Percentiles rank a stretch among this genome's conserved stretches.
Evolutionary conservation across 2,888 invertebrate genomes (phyloP).

Genomic region (Suillia variegata): DNA sequence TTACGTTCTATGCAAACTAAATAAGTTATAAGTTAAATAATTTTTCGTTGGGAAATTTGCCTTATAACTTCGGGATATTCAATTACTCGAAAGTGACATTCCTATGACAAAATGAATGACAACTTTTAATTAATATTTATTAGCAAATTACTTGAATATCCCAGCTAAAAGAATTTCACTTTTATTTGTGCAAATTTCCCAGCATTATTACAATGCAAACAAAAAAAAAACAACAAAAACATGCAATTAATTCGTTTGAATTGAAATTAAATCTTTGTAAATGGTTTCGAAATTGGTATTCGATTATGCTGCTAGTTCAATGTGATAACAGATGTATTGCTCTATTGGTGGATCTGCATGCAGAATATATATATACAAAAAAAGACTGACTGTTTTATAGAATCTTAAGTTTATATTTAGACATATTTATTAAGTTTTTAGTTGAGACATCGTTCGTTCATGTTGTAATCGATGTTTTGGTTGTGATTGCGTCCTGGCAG

Average conservation of each 20-base stretch:
- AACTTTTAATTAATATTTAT: too few relatives aligned
- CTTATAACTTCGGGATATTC: not conserved
- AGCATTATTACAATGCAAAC: not conserved
- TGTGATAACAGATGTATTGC: conserved; percentile 41
- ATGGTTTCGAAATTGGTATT: conserved; percentile 36
- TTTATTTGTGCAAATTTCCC: conserved; percentile 4
- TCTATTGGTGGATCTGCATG: conserved; percentile 39
- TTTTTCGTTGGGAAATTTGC: conserved; percentile 5
- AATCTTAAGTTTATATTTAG: too few relatives aligned
- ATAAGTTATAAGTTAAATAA: not conserved
- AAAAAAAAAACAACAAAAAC: too few relatives aligned
- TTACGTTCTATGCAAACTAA: not conserved
- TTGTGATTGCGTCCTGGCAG: conserved; percentile 1
- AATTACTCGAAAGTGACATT: not conserved
- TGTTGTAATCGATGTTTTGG: not conserved
- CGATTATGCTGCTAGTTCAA: conserved; percentile 53
- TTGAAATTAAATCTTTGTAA: not conserved
- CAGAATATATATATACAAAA: too few relatives aligned
- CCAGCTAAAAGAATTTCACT: too few relatives aligned
- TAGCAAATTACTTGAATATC: too few relatives aligned
- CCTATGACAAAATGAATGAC: too few relatives aligned
- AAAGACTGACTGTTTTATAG: too few relatives aligned
- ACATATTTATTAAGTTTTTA: too few relatives aligned
- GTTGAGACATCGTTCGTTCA: not conserved
- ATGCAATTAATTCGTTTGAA: not conserved